Base-by-base conservation (phyloP, 2,113 vertebrate genomes). In the Formicarius rufipectus region DNA sequence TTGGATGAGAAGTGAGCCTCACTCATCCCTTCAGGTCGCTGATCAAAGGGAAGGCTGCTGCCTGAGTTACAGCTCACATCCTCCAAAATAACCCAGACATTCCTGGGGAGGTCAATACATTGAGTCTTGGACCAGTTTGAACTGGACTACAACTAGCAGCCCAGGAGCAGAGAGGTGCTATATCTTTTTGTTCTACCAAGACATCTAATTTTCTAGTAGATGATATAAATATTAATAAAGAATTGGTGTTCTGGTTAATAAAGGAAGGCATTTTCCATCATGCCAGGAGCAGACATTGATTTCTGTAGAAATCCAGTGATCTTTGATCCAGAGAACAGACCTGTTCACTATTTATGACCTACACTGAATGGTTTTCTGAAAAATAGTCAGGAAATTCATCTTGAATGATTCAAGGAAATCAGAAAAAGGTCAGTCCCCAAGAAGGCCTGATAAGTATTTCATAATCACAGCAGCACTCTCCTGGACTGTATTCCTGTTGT, bases 381-480 rank as follows among this genome's bases (percentile, higher is more conserved):
- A 80, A 92, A 56, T 5, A 20, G 64, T 58, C n/a, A 13, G 68
- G 47, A 53, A 60, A 72, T 86, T 86, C 40, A 49, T 91, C n/a
- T 83, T 86, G 68, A 95, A 81, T 72, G 50, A 95, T 88, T 90
- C 80, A 71, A 83, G 64, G 78, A 86, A 92, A 94, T 87, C 68
- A 93, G 78, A 85, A 92, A 89, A 63, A 12, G 59, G 50, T 77
- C 4, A 1, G 8, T 87, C 49, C 35, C 23, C 8, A 35, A n/a
- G 63, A 81, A 87, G 31, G 27, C 50, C 69, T 87, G 63, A 14
- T 71, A 69, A 64, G 69, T 63, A 24, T 90, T 93, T 94, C 80
- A 59, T 37, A 37, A 28, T 42, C 53, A 33, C 64, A 63, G 59
- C 67, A 84, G 68, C 59, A 47, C 76, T 30, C 20, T 84, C 62